Evolutionary conservation across 2,797 vertebrate genomes (phyloP), one percentile per base, ranked within the genome.

Genomic region (Iguana delicatissima): DNA sequence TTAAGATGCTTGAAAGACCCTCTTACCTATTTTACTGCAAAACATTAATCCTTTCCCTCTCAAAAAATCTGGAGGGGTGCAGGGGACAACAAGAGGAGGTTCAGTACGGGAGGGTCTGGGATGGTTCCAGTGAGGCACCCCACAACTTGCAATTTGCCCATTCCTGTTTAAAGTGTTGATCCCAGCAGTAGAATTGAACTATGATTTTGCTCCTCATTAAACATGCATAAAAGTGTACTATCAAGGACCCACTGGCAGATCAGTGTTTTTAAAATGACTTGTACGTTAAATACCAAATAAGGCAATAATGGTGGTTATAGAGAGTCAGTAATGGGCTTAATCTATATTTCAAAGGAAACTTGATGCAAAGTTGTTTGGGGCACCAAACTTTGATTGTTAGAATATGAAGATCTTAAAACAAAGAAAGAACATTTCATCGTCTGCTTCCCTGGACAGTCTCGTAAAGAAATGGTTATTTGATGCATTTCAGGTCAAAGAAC

Each of bases 401-500:
- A 85, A 90, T 81, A 57, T 57, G 7, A 87, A 0, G 90, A 0
- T 0, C 80, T 88, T 24, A 91, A 89, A 92, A 87, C 24, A 88
- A 38, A 64, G 7, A 80, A 2, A 85, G 62, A 90, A 85, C 67
- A 74, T 80, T 93, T 87, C 12, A 89, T 89, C 89, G 67, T 87
- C 1, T 77, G 46, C 76, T 2, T 6, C 35, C 67, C 72, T 74
- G 80, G 67, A n/a, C 38, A 20, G 0, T 5, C 64, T 89, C 91
- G 84, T 46, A 52, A 13, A 13, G 52, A 0, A 94, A 79, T 67
- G 52, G 86, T 93, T 87, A 91, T 94, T 86, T 91, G 72, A 89
- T 92, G 79, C 18, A 35, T 88, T 91, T 87, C 32, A 73, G 89
- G 90, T 92, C 73, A 85, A 91, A 94, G 86, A 91, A 85, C 59